phyloP scores from a whole-genome alignment of 1,140 invertebrate species.

The Aphaenogaster rudis region DNA sequence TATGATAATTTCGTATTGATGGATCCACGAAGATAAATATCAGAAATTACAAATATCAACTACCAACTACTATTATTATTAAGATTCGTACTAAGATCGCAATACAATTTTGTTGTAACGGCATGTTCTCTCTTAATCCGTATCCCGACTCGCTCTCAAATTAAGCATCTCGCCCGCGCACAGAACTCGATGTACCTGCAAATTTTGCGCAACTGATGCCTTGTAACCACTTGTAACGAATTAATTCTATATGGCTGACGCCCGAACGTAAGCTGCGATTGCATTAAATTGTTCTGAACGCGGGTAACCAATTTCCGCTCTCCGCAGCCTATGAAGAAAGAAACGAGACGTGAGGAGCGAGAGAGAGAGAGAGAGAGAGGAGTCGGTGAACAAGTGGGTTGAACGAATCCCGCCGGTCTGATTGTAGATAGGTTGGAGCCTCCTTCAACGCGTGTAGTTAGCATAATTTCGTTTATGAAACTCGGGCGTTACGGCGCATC shows the following conservation, averaged over 20 bases:
- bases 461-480: conserved; percentile 81
- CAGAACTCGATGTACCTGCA: background rate
- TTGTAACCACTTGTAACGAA: background rate
- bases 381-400: conserved; percentile 27
- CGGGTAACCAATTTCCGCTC: background rate
- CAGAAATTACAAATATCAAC: background rate
- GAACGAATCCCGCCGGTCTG: conserved; percentile 60
- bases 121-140: background rate
- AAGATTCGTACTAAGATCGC: background rate
- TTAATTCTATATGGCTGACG: conserved; percentile 16
- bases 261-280: conserved; percentile 13
- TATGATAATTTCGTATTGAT: background rate
- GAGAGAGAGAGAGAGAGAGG: background rate
- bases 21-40: background rate
- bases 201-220: background rate
- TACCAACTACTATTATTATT: background rate
- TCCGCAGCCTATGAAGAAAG: background rate
- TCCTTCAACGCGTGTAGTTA: conserved; percentile 72
- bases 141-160: background rate
- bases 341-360: background rate
- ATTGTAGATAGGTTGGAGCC: conserved; percentile 61
- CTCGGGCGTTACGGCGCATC: conserved; percentile 42
- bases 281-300: conserved; percentile 2
- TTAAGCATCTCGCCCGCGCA: background rate
- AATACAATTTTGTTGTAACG: conserved; percentile 14